Base-by-base conservation (phyloP, 2,888 invertebrate species). In the Tetrapedia diversipes region DNA sequence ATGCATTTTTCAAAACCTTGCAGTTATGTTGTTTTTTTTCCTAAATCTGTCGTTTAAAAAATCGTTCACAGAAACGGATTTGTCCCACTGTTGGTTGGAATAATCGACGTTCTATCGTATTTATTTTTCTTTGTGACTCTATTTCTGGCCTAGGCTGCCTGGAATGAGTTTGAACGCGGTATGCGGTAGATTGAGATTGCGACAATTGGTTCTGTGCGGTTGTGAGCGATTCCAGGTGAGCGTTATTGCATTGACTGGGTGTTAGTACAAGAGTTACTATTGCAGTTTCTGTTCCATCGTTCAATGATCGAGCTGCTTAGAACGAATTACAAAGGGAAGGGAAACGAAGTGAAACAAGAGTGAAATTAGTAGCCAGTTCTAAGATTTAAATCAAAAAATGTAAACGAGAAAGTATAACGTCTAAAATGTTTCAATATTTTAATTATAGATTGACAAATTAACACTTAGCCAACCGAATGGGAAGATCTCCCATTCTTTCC, bases 101-200 rank as follows among this genome's bases (percentile, higher is more conserved):
- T 10, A 22, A 60, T 53, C 54, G 43, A 10, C n/a, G 60, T 47
- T 72, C 72, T 43, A 16, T 2, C 14, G n/a, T 41, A 0, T 6
- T 60, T 19, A 14, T 4, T 7, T 7, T 19, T 11, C 41, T 1
- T 39, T 32, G 59, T 0, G 19, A 32, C 16, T 45, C 4, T 8
- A 1, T 8, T 45, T 0, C 3, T 19, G 11, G 27, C 19, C 16
- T 14, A 10, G 1, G 16, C 10, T 14, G 16, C 22, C 24, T 16
- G 24, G n/a, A 60, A 43, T 43, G 19, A 32, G 43, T 0, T 32
- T 16, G 2, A 32, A 32, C 59, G 22, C 24, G 59, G 29, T 43
- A 60, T 29, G 59, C 59, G 59, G 59, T 45, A 45, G 27, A 60
- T 60, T 39, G 29, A 60, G 59, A 60, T 60, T 60, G 59, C 59